Evolutionary conservation across 2,797 vertebrate genomes (phyloP).

Genomic region (Spinus olivaceus): DNA sequence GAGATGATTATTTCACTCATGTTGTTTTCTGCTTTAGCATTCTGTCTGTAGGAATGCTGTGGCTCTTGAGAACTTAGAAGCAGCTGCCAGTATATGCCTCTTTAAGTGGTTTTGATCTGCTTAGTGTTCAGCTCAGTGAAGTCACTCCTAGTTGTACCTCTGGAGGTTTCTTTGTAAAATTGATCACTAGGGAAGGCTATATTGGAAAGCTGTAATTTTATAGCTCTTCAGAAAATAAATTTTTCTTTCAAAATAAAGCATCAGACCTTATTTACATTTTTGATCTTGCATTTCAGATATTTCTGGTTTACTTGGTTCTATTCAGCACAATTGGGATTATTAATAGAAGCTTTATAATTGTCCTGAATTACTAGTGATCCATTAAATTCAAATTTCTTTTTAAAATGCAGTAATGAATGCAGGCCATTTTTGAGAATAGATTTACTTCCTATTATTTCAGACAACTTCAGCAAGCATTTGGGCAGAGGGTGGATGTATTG

Average conservation of each 20-base stretch:
- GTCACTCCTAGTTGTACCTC: neutral
- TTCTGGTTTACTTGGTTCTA: neutral
- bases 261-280: neutral
- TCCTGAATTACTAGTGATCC: neutral
- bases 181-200: neutral
- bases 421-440: neutral
- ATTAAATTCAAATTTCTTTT: neutral
- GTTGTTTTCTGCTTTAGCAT: neutral
- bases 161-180: neutral
- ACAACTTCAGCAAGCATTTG: neutral
- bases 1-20: neutral
- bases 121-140: neutral
- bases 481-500: neutral
- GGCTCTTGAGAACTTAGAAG: neutral
- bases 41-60: neutral
- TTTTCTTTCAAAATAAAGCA: neutral
- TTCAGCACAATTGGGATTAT: neutral
- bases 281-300: neutral
- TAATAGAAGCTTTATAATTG: neutral
- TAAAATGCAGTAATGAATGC: neutral
- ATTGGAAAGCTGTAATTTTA: neutral
- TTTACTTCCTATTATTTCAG: neutral
- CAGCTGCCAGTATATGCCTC: fast-evolving
- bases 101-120: neutral
- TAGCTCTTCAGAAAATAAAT: neutral